These are phyloP conservation scores for Acanthaster planci DNA, from an alignment of 35 echinoderm and acorn worm species.

Conservation along the genomic window DNA sequence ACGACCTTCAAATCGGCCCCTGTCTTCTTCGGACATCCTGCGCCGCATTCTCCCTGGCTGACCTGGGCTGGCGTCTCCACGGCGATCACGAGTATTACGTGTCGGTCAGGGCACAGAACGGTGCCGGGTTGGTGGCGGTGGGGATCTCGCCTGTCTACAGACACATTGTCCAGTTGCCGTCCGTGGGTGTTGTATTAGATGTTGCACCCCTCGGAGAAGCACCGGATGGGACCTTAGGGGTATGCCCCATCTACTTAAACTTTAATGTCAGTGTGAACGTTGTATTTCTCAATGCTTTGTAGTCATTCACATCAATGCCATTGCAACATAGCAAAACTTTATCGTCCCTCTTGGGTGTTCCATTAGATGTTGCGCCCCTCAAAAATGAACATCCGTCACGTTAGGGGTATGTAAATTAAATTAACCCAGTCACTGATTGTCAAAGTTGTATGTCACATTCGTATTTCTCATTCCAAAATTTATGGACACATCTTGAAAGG, in stretches of 20 bases:
- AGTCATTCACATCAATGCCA: no score
- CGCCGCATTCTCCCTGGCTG: background rate
- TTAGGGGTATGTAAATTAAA: no score
- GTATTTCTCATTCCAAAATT: no score
- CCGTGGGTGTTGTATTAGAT: constrained; percentile 36
- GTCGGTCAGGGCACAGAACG: constrained; percentile 42
- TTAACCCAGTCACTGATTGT: no score
- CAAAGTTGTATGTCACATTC: no score
- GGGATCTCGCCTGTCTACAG: constrained; percentile 33
- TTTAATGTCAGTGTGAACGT: no score
- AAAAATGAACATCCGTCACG: no score
- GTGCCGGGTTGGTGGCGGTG: constrained; percentile 5
- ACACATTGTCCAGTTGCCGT: constrained; percentile 18
- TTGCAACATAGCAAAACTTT: no score
- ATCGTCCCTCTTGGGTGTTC: no score
- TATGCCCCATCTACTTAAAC: background rate
- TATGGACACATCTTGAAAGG: no score
- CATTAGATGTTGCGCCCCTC: no score
- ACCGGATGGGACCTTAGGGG: background rate
- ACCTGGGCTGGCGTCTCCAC: constrained; percentile 37
- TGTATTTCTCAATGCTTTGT: no score
- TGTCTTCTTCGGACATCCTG: background rate
- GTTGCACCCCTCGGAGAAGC: constrained; percentile 15
- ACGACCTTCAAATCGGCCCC: background rate
- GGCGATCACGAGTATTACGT: constrained; percentile 40